phyloP scores from a whole-genome alignment of 2,113 vertebrate species.

The Actinemys pallida region DNA sequence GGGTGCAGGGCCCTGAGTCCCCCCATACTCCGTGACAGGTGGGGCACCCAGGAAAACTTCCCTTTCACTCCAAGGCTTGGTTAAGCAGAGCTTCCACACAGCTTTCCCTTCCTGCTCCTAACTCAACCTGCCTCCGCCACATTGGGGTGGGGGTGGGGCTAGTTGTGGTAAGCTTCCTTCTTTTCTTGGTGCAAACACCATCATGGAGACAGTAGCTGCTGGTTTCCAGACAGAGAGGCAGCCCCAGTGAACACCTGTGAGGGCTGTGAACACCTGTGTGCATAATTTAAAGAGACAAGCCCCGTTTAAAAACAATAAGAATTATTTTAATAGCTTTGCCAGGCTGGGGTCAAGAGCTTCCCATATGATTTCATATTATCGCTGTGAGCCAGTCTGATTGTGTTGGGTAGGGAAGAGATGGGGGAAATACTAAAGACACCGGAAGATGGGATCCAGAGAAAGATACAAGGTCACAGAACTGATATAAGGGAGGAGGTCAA shows the following conservation, averaged over 20 bases:
- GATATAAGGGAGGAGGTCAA: too few relatives aligned
- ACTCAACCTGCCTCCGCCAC: background rate
- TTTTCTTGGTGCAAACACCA: background rate
- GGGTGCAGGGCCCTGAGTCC: too few relatives aligned
- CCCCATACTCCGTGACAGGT: too few relatives aligned
- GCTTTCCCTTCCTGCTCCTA: background rate
- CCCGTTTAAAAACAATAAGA: too few relatives aligned
- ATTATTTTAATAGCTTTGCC: too few relatives aligned
- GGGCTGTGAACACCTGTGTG: too few relatives aligned
- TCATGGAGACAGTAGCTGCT: background rate
- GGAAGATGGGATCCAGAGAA: background rate
- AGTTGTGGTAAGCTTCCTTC: background rate
- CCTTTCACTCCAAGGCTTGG: background rate
- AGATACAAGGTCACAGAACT: too few relatives aligned
- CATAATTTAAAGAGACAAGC: too few relatives aligned
- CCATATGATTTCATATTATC: too few relatives aligned
- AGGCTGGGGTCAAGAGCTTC: too few relatives aligned
- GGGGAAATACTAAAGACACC: background rate
- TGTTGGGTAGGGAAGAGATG: background rate
- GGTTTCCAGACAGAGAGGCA: background rate
- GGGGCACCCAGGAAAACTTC: background rate
- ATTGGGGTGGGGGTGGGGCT: background rate
- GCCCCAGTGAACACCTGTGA: too few relatives aligned
- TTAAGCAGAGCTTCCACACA: background rate
- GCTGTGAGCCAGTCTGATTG: background rate